phyloP scores from a whole-genome alignment of 2,113 vertebrate genomes.

The Xenopus laevis region DNA sequence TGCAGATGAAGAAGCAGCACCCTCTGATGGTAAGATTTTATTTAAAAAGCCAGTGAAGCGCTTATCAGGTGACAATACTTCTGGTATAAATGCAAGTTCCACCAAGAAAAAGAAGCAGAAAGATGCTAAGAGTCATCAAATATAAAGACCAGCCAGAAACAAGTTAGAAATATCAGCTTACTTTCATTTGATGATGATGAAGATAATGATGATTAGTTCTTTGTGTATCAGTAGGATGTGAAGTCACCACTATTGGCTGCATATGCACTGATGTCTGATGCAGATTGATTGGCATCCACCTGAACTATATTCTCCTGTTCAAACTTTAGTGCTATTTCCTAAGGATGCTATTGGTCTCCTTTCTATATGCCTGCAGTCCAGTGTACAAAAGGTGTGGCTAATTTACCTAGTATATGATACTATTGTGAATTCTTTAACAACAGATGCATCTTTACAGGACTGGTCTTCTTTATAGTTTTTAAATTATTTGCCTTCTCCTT shows the following conservation, averaged over 20 bases:
- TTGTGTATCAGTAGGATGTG: too few species aligned
- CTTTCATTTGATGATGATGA: constrained; percentile 90
- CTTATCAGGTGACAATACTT: constrained; percentile 73
- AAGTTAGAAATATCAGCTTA: constrained; percentile 88
- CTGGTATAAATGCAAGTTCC: constrained; percentile 83
- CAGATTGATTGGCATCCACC: too few species aligned
- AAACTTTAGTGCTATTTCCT: too few species aligned
- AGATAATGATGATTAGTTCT: constrained; percentile 74
- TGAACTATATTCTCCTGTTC: too few species aligned
- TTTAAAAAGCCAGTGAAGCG: constrained; percentile 91
- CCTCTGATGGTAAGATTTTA: constrained; percentile 84
- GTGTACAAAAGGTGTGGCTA: neutral
- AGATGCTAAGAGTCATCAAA: constrained; percentile 54
- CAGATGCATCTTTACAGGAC: too few species aligned
- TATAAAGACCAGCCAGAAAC: constrained; percentile 67
- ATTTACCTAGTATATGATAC: too few species aligned
- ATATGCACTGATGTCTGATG: too few species aligned
- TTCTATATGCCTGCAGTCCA: neutral
- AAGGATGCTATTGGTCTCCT: too few species aligned
- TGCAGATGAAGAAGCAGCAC: constrained; percentile 70
- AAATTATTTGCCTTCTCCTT: too few species aligned
- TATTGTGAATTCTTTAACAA: too few species aligned
- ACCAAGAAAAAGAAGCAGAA: constrained; percentile 81
- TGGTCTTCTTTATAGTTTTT: too few species aligned
- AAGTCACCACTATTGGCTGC: too few species aligned